A percentile compares a stretch with the other conserved stretches of the same genome.
Conservation (phyloP, 2,888 invertebrate species). For the Callosobruchus maculatus region DNA sequence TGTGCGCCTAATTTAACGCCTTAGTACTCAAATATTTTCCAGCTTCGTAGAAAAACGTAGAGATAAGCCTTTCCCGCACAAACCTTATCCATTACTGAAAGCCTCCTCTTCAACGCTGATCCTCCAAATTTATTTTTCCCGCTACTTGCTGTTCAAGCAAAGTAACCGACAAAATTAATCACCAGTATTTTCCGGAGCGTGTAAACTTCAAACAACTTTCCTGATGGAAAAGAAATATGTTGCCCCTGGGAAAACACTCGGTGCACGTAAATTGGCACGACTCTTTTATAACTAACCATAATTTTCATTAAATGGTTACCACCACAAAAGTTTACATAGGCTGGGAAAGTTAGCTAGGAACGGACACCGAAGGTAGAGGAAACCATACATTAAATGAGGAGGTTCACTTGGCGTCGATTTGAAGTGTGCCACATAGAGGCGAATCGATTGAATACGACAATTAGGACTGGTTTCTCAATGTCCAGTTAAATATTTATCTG, state of each 20-base stretch:
- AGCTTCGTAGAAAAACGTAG: not conserved
- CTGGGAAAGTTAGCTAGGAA: not conserved
- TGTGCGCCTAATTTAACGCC: too few species aligned
- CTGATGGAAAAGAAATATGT: not conserved
- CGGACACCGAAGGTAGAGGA: too few species aligned
- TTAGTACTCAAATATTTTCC: too few species aligned
- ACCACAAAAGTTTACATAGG: not conserved
- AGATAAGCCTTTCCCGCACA: not conserved
- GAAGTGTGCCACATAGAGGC: too few species aligned
- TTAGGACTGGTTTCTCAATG: too few species aligned
- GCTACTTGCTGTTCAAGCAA: not conserved
- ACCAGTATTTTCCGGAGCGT: not conserved
- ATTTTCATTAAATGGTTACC: not conserved
- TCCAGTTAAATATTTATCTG: too few species aligned
- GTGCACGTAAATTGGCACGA: not conserved
- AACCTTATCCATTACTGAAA: not conserved
- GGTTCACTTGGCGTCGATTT: too few species aligned
- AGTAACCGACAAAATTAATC: not conserved
- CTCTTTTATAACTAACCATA: not conserved
- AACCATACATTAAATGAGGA: too few species aligned
- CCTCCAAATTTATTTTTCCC: not conserved
- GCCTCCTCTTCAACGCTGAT: not conserved
- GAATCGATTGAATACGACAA: too few species aligned
- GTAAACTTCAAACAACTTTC: not conserved
- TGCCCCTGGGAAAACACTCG: not conserved